Evolutionary conservation across 1,140 invertebrate genomes (phyloP).

Genomic region (Calliphora vicina): DNA sequence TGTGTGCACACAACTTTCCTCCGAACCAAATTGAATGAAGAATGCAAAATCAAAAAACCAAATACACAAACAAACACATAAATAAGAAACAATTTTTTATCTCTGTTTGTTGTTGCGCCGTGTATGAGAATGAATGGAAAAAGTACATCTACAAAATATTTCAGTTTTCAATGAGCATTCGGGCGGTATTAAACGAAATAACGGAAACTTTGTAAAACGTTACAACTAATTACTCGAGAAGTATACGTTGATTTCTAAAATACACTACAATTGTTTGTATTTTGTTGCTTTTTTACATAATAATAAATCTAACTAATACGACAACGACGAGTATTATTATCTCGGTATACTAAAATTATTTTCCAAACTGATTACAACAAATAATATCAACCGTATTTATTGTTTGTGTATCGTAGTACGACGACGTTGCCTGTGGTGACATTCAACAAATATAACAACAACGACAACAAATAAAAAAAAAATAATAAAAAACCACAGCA

Average conservation of each 20-base stretch:
- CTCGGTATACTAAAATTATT: background rate
- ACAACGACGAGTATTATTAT: background rate
- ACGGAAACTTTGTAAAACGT: constrained; percentile 1
- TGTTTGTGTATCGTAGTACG: background rate
- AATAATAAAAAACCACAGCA: background rate
- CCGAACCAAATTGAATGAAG: background rate
- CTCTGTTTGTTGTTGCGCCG: background rate
- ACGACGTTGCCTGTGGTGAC: constrained; percentile 23
- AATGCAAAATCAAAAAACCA: background rate
- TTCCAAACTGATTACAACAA: constrained; percentile 6
- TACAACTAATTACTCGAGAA: background rate
- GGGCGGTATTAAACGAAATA: constrained; percentile 12
- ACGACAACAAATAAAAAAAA: background rate
- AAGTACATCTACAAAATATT: constrained; percentile 5
- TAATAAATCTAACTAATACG: background rate
- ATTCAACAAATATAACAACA: constrained; percentile 6
- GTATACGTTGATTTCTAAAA: background rate
- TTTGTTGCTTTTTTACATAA: background rate
- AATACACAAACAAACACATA: background rate
- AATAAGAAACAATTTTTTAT: background rate
- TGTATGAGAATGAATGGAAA: background rate
- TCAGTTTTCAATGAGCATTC: constrained; percentile 18
- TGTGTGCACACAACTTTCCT: background rate
- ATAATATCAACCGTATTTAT: background rate
- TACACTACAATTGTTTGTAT: background rate